These are phyloP conservation scores for Pterostichus niger DNA, from an alignment of 2,888 invertebrate genomes.

Conservation along the genomic window DNA sequence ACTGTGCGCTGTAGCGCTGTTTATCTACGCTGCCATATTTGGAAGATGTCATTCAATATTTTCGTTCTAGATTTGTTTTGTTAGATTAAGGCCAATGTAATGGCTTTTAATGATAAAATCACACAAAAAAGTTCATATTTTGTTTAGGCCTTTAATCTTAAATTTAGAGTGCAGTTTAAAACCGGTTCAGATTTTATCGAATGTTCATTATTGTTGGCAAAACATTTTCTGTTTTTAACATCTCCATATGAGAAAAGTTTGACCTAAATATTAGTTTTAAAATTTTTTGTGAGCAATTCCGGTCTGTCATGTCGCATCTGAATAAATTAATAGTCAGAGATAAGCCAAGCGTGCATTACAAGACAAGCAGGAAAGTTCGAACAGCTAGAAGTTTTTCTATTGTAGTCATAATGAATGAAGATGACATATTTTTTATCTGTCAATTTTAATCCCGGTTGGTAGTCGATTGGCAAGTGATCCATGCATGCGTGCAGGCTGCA, in stretches of 20 bases:
- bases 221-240: neutral
- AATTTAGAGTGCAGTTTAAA: too few relatives aligned
- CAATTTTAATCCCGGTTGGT: conserved; percentile 41
- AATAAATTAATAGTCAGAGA: conserved; percentile 31
- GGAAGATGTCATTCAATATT: neutral
- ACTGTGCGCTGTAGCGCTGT: neutral
- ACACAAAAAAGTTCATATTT: too few relatives aligned
- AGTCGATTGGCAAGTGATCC: conserved; percentile 56
- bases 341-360: conserved; percentile 23
- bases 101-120: too few relatives aligned
- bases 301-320: neutral
- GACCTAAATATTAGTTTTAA: conserved; percentile 11
- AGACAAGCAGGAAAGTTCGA: conserved; percentile 4
- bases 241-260: conserved; percentile 7
- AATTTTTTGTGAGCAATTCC: conserved; percentile 12
- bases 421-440: conserved; percentile 55
- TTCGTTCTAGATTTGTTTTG: neutral
- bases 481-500: neutral
- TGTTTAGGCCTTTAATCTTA: too few relatives aligned
- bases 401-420: conserved; percentile 26
- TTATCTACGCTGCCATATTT: too few relatives aligned
- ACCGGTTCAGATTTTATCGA: neutral
- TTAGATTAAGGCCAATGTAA: too few relatives aligned
- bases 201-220: neutral
- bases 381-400: conserved; percentile 26